A percentile compares a stretch with the other conserved stretches of the same genome.
These are phyloP conservation scores for Peucedramus taeniatus DNA, from an alignment of 2,113 vertebrate genomes.

Conservation along the genomic window DNA sequence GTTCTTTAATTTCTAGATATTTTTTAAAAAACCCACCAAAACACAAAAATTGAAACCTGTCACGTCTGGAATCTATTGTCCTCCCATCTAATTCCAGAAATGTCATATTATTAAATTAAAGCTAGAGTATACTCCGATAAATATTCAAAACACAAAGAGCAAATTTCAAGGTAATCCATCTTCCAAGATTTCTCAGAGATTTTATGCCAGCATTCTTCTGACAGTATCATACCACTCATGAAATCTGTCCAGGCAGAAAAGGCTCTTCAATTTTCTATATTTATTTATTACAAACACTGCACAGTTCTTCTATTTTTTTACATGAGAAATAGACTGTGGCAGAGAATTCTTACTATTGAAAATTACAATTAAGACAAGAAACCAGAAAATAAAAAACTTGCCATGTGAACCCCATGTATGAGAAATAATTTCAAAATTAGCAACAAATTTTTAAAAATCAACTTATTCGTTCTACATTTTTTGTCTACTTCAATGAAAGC, in stretches of 20 bases:
- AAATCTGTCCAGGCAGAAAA: background rate
- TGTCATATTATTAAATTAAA: background rate
- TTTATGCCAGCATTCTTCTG: background rate
- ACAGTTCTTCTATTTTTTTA: background rate
- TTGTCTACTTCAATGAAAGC: background rate
- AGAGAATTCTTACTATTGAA: background rate
- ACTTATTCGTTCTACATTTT: background rate
- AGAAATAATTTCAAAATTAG: background rate
- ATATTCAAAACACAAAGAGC: background rate
- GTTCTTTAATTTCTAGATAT: background rate
- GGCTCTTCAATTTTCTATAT: background rate
- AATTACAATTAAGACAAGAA: background rate
- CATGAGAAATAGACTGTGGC: background rate
- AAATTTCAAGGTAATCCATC: background rate
- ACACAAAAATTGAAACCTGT: background rate
- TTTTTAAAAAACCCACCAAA: background rate
- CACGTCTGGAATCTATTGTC: background rate
- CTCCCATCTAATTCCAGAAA: background rate
- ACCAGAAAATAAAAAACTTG: background rate
- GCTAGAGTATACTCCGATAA: background rate
- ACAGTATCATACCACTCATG: background rate
- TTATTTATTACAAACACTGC: background rate
- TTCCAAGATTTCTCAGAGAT: background rate
- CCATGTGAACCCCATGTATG: background rate
- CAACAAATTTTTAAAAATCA: background rate